Evolutionary conservation across 2,113 vertebrate genomes (phyloP).

Genomic region (Channa argus): DNA sequence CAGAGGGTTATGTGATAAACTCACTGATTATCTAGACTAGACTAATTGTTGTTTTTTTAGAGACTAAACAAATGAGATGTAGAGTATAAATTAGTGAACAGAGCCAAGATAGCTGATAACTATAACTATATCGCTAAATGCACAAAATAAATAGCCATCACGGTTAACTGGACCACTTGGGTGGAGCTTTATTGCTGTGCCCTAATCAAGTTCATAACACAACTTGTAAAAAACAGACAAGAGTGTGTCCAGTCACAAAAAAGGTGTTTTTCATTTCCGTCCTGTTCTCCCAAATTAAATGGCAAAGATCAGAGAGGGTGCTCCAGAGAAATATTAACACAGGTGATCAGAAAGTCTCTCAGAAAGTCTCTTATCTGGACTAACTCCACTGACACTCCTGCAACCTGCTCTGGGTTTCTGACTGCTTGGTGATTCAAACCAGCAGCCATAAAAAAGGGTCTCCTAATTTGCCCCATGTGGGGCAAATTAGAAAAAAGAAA

Average conservation of each 20-base stretch:
- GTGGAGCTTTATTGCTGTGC: slow-evolving; percentile 10
- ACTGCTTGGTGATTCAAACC: slow-evolving; percentile 70
- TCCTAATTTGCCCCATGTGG: slow-evolving; percentile 73
- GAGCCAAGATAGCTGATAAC: no score
- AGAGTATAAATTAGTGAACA: no score
- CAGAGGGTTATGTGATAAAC: no score
- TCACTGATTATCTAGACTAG: no score
- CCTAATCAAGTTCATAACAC: slow-evolving; percentile 54
- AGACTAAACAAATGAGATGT: no score
- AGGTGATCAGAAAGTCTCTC: slow-evolving; percentile 67
- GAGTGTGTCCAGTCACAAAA: slow-evolving; percentile 69
- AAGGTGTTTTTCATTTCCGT: slow-evolving; percentile 73
- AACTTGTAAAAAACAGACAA: slow-evolving; percentile 69
- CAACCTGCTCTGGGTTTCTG: slow-evolving; percentile 60
- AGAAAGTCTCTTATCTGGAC: slow-evolving; percentile 61
- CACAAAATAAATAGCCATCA: neutral
- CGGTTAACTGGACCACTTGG: neutral
- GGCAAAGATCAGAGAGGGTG: slow-evolving; percentile 71
- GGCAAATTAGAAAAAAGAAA: no score
- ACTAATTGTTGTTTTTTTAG: no score
- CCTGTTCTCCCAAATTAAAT: slow-evolving; percentile 57
- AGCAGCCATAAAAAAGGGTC: slow-evolving; percentile 45
- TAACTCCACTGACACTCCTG: slow-evolving; percentile 70
- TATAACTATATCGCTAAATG: neutral
- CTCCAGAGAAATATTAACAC: slow-evolving; percentile 72